Conservation (phyloP, 2,797 vertebrate genomes). For the Tragopan temminckii region DNA sequence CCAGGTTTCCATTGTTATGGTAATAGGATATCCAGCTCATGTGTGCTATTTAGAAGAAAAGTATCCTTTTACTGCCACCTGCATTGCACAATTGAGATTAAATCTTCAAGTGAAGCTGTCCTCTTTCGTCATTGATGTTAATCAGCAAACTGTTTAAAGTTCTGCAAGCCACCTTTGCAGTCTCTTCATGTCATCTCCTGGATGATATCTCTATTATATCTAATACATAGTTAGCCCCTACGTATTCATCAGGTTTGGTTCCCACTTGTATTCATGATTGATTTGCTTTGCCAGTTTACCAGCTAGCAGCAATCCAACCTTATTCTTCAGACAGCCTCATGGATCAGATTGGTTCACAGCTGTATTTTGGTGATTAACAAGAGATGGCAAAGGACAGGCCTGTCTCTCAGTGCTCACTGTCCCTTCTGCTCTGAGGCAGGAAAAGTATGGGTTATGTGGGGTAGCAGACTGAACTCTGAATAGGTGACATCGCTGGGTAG, state of each 20-base stretch:
- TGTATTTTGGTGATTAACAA: neutral
- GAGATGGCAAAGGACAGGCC: neutral
- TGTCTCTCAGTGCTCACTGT: neutral
- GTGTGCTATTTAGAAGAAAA: neutral
- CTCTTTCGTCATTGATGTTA: neutral
- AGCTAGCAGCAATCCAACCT: neutral
- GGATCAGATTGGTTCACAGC: neutral
- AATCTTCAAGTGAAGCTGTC: neutral
- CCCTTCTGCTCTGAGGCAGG: neutral
- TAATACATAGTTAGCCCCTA: neutral
- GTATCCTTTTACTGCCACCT: neutral
- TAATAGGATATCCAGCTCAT: neutral
- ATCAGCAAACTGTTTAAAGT: neutral
- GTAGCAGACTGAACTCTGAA: neutral
- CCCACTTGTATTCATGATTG: neutral
- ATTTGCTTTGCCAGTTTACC: neutral
- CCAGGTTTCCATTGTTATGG: neutral
- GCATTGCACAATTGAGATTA: neutral
- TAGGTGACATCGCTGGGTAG: neutral
- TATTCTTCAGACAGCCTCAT: neutral
- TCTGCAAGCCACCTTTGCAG: neutral
- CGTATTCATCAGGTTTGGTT: rapidly evolving
- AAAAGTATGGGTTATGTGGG: neutral
- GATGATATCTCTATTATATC: neutral
- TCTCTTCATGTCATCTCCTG: neutral